These are phyloP conservation scores for Chloroceryle amazona DNA, from an alignment of 2,797 vertebrate species.

Conservation along the genomic window DNA sequence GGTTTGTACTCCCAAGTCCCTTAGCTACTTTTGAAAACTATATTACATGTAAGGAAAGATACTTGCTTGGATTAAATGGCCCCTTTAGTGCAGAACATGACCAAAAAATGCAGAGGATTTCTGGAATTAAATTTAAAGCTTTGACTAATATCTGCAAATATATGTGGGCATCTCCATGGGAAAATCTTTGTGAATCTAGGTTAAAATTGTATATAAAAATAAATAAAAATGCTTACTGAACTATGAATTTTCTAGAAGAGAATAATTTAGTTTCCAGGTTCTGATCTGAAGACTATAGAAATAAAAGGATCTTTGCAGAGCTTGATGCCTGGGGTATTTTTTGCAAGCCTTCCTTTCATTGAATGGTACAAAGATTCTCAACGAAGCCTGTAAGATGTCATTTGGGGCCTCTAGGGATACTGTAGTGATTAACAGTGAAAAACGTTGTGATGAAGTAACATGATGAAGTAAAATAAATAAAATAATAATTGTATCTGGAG, in stretches of 20 bases:
- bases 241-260: background rate
- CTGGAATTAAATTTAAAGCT: background rate
- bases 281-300: background rate
- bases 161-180: fast-evolving
- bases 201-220: background rate
- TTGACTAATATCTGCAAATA: background rate
- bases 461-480: background rate
- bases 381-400: background rate
- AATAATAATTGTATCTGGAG: background rate
- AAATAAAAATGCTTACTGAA: background rate
- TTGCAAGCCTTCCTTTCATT: background rate
- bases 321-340: background rate
- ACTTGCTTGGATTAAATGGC: background rate
- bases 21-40: background rate
- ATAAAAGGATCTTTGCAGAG: background rate
- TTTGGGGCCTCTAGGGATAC: background rate
- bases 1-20: background rate
- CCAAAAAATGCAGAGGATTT: background rate
- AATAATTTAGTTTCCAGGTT: background rate
- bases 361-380: background rate
- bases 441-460: background rate
- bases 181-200: background rate
- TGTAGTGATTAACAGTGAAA: background rate
- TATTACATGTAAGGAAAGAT: background rate
- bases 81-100: background rate